Evolutionary conservation across 1,140 invertebrate species (phyloP).

Genomic region (Elymnias hypermnestra): DNA sequence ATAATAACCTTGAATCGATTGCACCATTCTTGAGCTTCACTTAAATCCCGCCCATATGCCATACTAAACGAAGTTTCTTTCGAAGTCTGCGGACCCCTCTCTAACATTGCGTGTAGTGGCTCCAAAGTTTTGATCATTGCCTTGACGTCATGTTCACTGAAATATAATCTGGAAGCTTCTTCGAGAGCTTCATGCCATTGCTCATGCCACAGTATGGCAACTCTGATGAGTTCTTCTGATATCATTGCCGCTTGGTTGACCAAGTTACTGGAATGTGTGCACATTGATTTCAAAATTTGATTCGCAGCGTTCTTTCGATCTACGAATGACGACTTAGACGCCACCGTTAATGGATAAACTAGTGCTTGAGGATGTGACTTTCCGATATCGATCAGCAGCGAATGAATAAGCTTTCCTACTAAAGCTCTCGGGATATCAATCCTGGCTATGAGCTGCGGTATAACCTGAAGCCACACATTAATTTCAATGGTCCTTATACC

Average conservation of each 20-base stretch:
- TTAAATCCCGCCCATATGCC: conserved; percentile 95
- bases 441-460: conserved; percentile 98
- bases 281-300: conserved; percentile 96
- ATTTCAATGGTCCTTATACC: conserved; percentile 96
- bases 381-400: conserved; percentile 95
- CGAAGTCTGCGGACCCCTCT: conserved; percentile 94
- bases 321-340: conserved; percentile 94
- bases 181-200: conserved; percentile 99
- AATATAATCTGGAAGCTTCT: conserved; percentile 95
- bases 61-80: conserved; percentile 98
- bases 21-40: conserved; percentile 97
- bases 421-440: conserved; percentile 94
- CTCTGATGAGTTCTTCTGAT: conserved; percentile 97
- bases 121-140: conserved; percentile 98
- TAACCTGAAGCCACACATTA: conserved; percentile 99
- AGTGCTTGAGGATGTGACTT: conserved; percentile 93
- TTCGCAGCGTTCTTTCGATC: conserved; percentile 93
- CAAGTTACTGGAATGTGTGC: conserved; percentile 92
- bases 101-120: conserved; percentile 95
- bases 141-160: conserved; percentile 95
- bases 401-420: conserved; percentile 93
- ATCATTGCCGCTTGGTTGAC: conserved; percentile 96
- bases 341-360: conserved; percentile 98
- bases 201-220: conserved; percentile 99
- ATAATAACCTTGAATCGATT: conserved; percentile 86